Percentiles rank a stretch among this genome's conserved stretches.
Conservation (phyloP, 1,140 invertebrate genomes). For the Drosophila parvula region DNA sequence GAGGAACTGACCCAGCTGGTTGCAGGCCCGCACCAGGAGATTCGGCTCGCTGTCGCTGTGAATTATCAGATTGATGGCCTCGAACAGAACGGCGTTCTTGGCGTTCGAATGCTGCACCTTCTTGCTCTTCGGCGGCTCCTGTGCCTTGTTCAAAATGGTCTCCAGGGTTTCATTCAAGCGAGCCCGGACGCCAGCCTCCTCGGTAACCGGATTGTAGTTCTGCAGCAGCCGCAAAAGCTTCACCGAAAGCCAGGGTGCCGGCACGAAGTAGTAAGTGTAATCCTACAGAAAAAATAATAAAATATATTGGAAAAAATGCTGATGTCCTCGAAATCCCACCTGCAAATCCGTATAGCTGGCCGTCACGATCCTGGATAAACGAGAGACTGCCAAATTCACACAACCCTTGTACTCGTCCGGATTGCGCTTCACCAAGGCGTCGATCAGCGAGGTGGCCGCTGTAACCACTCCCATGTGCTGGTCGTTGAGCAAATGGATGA, state of each 20-base stretch:
- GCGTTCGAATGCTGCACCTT: constrained; percentile 99
- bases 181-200: constrained; percentile 97
- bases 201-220: constrained; percentile 98
- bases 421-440: constrained; percentile 98
- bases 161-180: constrained; percentile 99
- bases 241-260: constrained; percentile 99
- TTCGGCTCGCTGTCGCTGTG: constrained; percentile 99
- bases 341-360: constrained; percentile 99
- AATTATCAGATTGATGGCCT: constrained; percentile 99
- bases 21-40: constrained; percentile 98
- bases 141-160: constrained; percentile 99
- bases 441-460: constrained; percentile 98
- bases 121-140: constrained; percentile 99
- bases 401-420: constrained; percentile 99
- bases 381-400: constrained; percentile 98
- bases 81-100: constrained; percentile 99
- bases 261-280: constrained; percentile 99
- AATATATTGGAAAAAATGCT: neutral
- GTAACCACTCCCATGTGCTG: constrained; percentile 99
- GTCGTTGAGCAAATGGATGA: constrained; percentile 99
- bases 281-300: constrained; percentile 85
- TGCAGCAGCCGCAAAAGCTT: constrained; percentile 98
- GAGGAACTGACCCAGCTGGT: constrained; percentile 99
- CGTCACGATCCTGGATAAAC: constrained; percentile 98
- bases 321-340: neutral